Percentiles rank a stretch among this genome's conserved stretches.
These are phyloP conservation scores for Mormyrus proboscirostris DNA, from an alignment of 2,797 vertebrate species.

Conservation along the genomic window DNA sequence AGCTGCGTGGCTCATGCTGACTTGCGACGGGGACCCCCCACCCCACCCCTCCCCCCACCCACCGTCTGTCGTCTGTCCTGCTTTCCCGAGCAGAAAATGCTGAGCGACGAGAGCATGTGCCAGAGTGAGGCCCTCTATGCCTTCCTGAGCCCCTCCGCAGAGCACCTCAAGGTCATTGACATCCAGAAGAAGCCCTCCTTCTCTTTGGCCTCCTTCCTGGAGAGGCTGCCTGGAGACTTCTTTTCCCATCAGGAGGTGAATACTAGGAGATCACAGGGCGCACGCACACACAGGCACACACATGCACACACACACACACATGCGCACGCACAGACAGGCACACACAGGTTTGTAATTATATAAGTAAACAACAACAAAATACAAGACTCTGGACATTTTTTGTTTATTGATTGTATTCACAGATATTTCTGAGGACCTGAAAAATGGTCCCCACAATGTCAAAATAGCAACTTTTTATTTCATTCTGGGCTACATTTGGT, in stretches of 20 bases:
- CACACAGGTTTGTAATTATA: too few species aligned
- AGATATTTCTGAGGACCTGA: neutral
- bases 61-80: neutral
- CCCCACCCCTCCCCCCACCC: neutral
- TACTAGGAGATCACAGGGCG: neutral
- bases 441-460: neutral
- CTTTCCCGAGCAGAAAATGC: slow-evolving; percentile 54
- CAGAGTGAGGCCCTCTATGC: slow-evolving; percentile 77
- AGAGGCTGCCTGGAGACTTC: slow-evolving; percentile 72
- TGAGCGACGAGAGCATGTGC: slow-evolving; percentile 70
- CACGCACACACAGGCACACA: neutral
- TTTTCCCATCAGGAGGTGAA: slow-evolving; percentile 75
- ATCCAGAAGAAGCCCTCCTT: slow-evolving; percentile 67
- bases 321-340: too few species aligned
- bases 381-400: neutral
- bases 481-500: too few species aligned
- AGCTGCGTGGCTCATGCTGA: neutral
- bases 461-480: too few species aligned
- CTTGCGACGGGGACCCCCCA: neutral
- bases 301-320: neutral
- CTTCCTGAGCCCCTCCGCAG: slow-evolving; percentile 75
- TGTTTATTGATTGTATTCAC: neutral
- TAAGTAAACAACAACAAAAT: neutral
- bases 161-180: slow-evolving; percentile 72
- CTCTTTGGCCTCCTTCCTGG: slow-evolving; percentile 69